Evolutionary conservation across 2,888 invertebrate species (phyloP).

Genomic region (Amiota minor): DNA sequence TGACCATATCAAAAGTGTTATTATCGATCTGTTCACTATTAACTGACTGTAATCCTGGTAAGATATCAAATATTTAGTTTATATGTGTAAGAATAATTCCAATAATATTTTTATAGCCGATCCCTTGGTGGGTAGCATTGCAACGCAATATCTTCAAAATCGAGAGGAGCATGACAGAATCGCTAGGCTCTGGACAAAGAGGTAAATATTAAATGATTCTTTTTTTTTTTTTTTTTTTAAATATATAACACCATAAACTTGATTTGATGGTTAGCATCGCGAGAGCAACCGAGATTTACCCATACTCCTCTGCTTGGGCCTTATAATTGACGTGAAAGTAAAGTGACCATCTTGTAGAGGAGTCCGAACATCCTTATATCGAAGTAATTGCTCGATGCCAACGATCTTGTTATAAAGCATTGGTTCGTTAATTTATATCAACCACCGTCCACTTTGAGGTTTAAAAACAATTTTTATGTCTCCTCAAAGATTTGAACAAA

Average conservation of each 20-base stretch:
- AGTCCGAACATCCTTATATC: too few relatives aligned
- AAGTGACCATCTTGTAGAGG: too few relatives aligned
- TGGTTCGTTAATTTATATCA: too few relatives aligned
- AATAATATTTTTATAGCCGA: constrained; percentile 81
- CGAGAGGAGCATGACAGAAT: constrained; percentile 98
- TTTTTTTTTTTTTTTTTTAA: constrained; percentile 11
- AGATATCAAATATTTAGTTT: constrained; percentile 55
- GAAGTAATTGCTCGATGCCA: too few relatives aligned
- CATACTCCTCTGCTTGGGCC: too few relatives aligned
- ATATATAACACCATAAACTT: not conserved
- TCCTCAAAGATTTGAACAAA: too few relatives aligned
- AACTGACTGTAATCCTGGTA: constrained; percentile 99
- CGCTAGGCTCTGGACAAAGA: constrained; percentile 98
- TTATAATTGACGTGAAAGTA: too few relatives aligned
- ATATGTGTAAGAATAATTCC: not conserved
- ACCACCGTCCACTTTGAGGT: too few relatives aligned
- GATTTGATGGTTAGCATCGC: not conserved
- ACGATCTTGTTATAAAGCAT: too few relatives aligned
- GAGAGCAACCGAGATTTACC: not conserved
- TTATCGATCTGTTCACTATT: constrained; percentile 97
- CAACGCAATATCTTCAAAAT: constrained; percentile 97
- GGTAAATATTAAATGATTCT: constrained; percentile 76
- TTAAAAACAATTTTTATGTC: too few relatives aligned
- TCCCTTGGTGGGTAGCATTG: constrained; percentile 97
- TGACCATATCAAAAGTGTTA: constrained; percentile 97